Conservation (phyloP, 30 jellyfish, hydroid and myxozoan genomes). For the Aurelia aurita region DNA sequence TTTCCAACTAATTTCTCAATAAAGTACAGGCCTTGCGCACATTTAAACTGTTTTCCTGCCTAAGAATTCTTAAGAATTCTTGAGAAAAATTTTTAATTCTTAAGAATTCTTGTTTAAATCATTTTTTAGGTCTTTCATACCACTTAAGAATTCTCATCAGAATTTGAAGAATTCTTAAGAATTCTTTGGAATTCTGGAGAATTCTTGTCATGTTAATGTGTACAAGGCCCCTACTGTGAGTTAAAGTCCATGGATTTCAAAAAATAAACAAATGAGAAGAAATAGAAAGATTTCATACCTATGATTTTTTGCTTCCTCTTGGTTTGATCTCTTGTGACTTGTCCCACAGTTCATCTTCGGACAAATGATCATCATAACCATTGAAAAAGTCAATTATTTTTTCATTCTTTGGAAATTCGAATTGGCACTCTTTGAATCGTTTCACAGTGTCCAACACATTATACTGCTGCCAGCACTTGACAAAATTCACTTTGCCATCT, state of each 20-base stretch:
- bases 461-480: conserved; percentile 98
- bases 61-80: too few relatives aligned
- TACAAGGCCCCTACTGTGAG: background rate
- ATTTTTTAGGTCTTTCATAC: too few relatives aligned
- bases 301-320: conserved; percentile 51
- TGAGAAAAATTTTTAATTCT: too few relatives aligned
- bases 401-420: conserved; percentile 82
- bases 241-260: background rate
- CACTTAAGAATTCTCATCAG: background rate
- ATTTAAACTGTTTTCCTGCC: too few relatives aligned
- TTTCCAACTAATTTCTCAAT: too few relatives aligned
- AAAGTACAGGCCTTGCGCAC: too few relatives aligned
- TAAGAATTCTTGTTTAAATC: too few relatives aligned
- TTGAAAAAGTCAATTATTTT: conserved; percentile 79
- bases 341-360: conserved; percentile 98
- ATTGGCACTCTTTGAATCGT: conserved; percentile 86
- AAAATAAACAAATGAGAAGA: background rate
- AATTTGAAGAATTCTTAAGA: too few relatives aligned
- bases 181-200: too few relatives aligned
- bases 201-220: too few relatives aligned
- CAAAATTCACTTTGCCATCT: conserved; percentile 98
- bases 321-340: conserved; percentile 85
- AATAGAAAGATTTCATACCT: conserved; percentile 17
- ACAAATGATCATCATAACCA: conserved; percentile 91
- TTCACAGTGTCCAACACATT: conserved; percentile 89